Evolutionary conservation across 1,140 invertebrate species (phyloP), one percentile per base, ranked within the genome.

Genomic region (Euschistus heros): DNA sequence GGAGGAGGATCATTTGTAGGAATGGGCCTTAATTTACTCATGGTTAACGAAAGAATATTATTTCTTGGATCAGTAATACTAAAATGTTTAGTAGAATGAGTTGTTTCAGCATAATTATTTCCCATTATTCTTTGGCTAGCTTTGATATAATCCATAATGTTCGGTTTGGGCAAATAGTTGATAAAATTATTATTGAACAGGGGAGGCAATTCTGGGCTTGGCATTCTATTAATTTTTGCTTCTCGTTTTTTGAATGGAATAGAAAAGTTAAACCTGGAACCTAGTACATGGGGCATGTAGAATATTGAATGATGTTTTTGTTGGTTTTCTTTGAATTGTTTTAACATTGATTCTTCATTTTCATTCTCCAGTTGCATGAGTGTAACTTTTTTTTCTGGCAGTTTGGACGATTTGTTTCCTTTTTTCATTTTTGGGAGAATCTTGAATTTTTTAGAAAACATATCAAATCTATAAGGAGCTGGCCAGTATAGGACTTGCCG

Each of bases 341-440:
- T 61, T 8, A 44, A 26, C 59, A 61, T 42, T 5, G 59, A 61
- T 24, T 33, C 59, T 61, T 61, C 27, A 61, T n/a, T 61, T 44
- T 61, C 59, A 42, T 42, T 37, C 26, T 61, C 59, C 17, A 61
- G 26, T 26, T 61, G 59, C 59, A 61, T 61, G 17, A 61, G 30
- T 5, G 59, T 61, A 18, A 61, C 30, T 61, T 61, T 61, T 42
- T 57, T 61, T 26, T 61, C 59, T 7, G 59, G 30, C 6, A 42
- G 1, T 18, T 18, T 50, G 22, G 47, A 20, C 2, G 47, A 10
- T 26, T 26, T 57, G 33, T 37, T 37, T 37, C 33, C 33, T 37
- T 10, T 37, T 10, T 37, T 37, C 33, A 1, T 10, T 27, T 57
- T 57, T 27, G 3, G 54, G 5, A 17, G 2, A 8, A 57, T 22